Evolutionary conservation across 2,113 vertebrate genomes (phyloP).

Genomic region (Sturnira hondurensis): DNA sequence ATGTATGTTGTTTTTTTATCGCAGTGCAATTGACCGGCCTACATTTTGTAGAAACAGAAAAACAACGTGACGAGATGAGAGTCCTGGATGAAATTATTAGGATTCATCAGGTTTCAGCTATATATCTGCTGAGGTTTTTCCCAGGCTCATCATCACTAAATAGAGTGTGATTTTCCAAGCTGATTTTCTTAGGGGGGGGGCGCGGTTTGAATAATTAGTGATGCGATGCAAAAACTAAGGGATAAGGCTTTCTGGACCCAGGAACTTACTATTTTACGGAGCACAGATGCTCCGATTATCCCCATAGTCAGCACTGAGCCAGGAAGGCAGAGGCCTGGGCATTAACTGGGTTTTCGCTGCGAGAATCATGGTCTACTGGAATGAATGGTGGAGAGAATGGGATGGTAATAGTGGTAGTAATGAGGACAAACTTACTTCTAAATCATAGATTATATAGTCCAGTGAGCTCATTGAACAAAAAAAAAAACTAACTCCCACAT

Average conservation of each 20-base stretch:
- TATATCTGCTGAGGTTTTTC: not conserved
- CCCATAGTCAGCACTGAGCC: not conserved
- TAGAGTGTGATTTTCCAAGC: not conserved
- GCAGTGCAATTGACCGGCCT: not conserved
- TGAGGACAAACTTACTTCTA: not conserved
- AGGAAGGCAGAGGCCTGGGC: not conserved
- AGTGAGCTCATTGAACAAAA: not conserved
- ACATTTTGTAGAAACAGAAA: not conserved
- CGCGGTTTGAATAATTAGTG: not conserved
- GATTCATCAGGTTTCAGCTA: not conserved
- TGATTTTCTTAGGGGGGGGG: too few species aligned
- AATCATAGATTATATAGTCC: not conserved
- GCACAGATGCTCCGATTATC: not conserved
- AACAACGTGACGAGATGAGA: not conserved
- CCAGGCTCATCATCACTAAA: not conserved
- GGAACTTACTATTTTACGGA: not conserved
- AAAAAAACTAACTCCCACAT: not conserved
- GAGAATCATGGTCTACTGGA: not conserved
- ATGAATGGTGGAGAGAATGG: not conserved
- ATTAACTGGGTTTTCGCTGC: not conserved
- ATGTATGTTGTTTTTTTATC: not conserved
- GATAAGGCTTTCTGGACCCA: not conserved
- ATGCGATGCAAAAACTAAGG: not conserved
- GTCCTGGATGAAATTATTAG: not conserved
- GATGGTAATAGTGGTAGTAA: too few species aligned